Conservation (phyloP, 2,113 vertebrate species). For the Paracanthobrama guichenoti region DNA sequence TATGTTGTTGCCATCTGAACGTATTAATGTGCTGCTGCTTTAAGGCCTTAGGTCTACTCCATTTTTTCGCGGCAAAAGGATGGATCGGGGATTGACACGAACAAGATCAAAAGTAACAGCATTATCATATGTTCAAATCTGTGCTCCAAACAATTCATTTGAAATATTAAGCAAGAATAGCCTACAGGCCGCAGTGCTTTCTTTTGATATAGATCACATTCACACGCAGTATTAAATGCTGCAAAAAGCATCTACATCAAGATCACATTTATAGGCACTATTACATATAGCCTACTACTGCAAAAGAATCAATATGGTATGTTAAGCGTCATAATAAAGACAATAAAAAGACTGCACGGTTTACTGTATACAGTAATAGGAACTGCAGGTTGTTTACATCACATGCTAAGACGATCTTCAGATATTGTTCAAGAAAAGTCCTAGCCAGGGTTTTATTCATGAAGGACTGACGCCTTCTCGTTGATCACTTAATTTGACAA, state of each 20-base stretch:
- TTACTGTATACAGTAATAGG: background rate
- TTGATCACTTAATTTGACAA: slow-evolving; percentile 35
- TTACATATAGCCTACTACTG: background rate
- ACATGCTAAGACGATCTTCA: background rate
- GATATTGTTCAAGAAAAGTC: background rate
- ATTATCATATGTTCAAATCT: background rate
- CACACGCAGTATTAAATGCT: background rate
- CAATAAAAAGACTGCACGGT: background rate
- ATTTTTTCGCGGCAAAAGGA: background rate
- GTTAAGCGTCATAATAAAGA: background rate
- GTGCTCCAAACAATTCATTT: background rate
- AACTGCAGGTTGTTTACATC: background rate
- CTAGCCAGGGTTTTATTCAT: background rate
- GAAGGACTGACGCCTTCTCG: slow-evolving; percentile 17
- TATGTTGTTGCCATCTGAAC: background rate
- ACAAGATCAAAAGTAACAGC: background rate
- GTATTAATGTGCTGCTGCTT: background rate
- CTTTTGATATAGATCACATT: background rate
- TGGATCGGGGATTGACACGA: background rate
- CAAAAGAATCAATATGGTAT: background rate
- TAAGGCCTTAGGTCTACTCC: slow-evolving; percentile 17
- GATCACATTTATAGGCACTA: background rate
- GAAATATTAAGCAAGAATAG: background rate
- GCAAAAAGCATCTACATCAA: background rate
- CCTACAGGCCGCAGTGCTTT: background rate